Evolutionary conservation across 2,888 invertebrate genomes (phyloP).

Genomic region (Anthrax anthrax): DNA sequence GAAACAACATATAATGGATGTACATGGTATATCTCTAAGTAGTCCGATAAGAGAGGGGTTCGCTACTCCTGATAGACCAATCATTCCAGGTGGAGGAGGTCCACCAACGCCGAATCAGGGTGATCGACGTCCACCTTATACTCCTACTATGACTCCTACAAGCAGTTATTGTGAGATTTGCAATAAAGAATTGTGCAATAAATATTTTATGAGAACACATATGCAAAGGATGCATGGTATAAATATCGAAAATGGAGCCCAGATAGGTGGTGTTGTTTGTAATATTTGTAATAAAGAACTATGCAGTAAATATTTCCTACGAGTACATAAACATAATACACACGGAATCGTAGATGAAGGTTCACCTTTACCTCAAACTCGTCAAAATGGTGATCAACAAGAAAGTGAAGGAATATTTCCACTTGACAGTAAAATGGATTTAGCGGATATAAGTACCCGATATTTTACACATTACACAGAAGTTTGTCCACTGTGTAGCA

Average conservation of each 20-base stretch:
- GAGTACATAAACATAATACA: slow-evolving; percentile 95
- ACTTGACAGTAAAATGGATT: slow-evolving; percentile 11
- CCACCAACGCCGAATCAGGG: slow-evolving; percentile 14
- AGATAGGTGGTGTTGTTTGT: slow-evolving; percentile 86
- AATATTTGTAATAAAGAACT: slow-evolving; percentile 97
- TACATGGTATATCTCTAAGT: slow-evolving; percentile 40
- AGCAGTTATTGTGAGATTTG: slow-evolving; percentile 94
- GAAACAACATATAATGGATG: slow-evolving; percentile 53
- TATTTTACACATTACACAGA: slow-evolving; percentile 57
- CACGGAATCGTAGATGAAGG: slow-evolving; percentile 90
- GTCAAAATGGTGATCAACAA: slow-evolving; percentile 31
- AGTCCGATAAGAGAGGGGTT: slow-evolving; percentile 35
- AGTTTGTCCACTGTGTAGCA: slow-evolving; percentile 71
- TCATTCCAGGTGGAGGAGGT: slow-evolving; percentile 17
- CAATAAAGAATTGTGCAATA: slow-evolving; percentile 97
- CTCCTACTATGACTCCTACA: slow-evolving; percentile 44
- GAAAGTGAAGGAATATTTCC: slow-evolving; percentile 9
- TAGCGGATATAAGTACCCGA: slow-evolving; percentile 44
- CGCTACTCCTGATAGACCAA: slow-evolving; percentile 35
- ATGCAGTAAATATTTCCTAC: slow-evolving; percentile 93
- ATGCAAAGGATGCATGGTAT: slow-evolving; percentile 98
- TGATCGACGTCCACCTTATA: slow-evolving; percentile 41
- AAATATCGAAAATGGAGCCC: slow-evolving; percentile 82
- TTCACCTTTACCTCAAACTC: slow-evolving; percentile 37
- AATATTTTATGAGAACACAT: slow-evolving; percentile 99